A percentile compares a stretch with the other conserved stretches of the same genome.
Conservation (phyloP, 2,888 invertebrate genomes). For the Fragum fragum region DNA sequence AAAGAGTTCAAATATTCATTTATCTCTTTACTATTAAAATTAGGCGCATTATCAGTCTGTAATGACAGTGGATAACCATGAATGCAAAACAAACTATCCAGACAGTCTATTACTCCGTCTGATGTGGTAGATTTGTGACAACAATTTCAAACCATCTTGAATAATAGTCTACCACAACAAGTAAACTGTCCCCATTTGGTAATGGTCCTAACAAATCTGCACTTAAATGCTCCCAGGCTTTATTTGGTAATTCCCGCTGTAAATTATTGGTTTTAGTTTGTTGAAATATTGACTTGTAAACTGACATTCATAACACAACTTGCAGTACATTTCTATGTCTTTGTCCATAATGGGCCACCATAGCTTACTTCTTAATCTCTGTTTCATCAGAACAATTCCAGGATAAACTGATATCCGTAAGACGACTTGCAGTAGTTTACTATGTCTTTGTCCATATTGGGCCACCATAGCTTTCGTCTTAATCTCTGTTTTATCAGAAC, state of each 20-base stretch:
- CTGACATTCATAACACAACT: background rate
- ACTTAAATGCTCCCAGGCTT: background rate
- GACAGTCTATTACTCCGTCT: background rate
- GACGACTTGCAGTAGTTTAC: too few relatives aligned
- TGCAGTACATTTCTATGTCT: conserved; percentile 52
- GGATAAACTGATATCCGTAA: too few relatives aligned
- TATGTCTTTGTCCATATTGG: too few relatives aligned
- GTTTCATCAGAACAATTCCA: too few relatives aligned
- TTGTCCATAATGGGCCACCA: conserved; percentile 57
- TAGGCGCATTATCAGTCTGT: background rate
- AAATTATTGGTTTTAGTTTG: too few relatives aligned
- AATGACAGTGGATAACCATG: background rate
- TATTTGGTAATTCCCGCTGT: background rate
- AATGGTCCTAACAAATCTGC: conserved; percentile 7
- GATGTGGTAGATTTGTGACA: background rate
- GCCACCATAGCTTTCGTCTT: too few relatives aligned
- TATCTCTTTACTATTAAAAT: background rate
- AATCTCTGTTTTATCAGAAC: too few relatives aligned
- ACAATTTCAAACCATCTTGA: conserved; percentile 4
- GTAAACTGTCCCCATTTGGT: background rate
- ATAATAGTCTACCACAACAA: conserved; percentile 12
- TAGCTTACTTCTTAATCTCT: conserved; percentile 25
- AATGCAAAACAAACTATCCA: background rate
- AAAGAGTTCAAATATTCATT: background rate
- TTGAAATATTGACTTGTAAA: too few relatives aligned